Conservation (phyloP, 2,888 invertebrate genomes). For the Leucoma salicis region DNA sequence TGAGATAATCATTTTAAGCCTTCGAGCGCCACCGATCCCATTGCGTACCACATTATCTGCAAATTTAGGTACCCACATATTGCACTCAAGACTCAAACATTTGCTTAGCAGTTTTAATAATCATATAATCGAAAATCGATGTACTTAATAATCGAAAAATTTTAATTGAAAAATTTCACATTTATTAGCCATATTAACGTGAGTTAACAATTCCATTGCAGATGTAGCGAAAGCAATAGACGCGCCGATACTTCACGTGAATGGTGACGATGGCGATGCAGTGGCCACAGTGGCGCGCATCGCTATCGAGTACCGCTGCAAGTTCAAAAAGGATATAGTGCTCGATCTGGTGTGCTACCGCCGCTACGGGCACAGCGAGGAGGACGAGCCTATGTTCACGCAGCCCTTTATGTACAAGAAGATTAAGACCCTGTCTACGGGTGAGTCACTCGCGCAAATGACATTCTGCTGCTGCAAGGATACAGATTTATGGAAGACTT, state of each 20-base stretch:
- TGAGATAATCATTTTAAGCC: no score
- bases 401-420: conserved; percentile 97
- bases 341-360: conserved; percentile 92
- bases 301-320: conserved; percentile 94
- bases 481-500: no score
- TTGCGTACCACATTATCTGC: no score
- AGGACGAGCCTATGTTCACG: conserved; percentile 97
- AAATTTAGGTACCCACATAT: no score
- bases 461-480: background rate
- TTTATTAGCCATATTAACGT: no score
- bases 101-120: no score
- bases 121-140: no score
- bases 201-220: no score
- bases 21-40: no score
- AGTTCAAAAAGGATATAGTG: conserved; percentile 93
- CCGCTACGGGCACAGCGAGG: conserved; percentile 96
- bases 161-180: no score
- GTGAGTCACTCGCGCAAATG: conserved; percentile 38
- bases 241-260: conserved; percentile 97
- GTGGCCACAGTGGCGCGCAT: conserved; percentile 93
- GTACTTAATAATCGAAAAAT: no score
- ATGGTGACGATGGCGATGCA: conserved; percentile 96
- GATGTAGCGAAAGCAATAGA: conserved; percentile 95
- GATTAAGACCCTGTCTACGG: conserved; percentile 84
- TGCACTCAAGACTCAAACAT: no score